Base-by-base conservation (phyloP, 1,140 invertebrate species). In the Andrena cerasifolii region DNA sequence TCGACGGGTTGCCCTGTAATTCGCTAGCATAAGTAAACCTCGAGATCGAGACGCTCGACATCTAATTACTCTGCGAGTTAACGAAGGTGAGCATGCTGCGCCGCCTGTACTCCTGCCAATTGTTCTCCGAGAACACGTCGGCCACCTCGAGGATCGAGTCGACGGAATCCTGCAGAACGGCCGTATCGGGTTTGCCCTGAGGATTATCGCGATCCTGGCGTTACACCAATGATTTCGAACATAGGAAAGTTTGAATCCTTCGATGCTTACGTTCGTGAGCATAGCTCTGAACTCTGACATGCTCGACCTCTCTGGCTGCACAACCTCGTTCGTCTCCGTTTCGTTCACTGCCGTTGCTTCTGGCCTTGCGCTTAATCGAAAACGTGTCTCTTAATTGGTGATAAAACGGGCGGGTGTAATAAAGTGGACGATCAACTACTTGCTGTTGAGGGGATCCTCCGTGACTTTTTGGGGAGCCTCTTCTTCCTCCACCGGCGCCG, bases 61-160 rank as follows among this genome's bases (percentile, higher is more conserved):
- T 26, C 12, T 24, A 67, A 79, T 77, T 70, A 53, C 26, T 71
- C 70, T 58, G 40, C 33, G 31, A 49, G 49, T 54, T 67, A 63
- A 58, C 18, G 24, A 73, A 83, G 58, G 68, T 75, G 53, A 54
- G 59, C 8, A 21, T 26, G 67, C 79, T 87, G 21, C 80, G 86
- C n/a, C 58, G 63, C 43, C 49, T 80, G 49, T 82, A 89, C 24
- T 78, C 26, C 43, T 88, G 70, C 89, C 88, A 90, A 58, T 86
- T 85, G 26, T 79, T 82, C 5, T 88, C 47, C 40, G 68, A 78
- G 8, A 90, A 7, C 21, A 88, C 82, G 36, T 84, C 80, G n/a
- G 70, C 28, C n/a, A 88, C 36, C 36, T 89, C 88, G 1, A 51
- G 43, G 26, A 83, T 70, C 8, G 86, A 72, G 31, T 77, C 88